These are phyloP conservation scores for Phaenicophaeus curvirostris DNA, from an alignment of 2,797 vertebrate genomes.

Conservation along the genomic window DNA sequence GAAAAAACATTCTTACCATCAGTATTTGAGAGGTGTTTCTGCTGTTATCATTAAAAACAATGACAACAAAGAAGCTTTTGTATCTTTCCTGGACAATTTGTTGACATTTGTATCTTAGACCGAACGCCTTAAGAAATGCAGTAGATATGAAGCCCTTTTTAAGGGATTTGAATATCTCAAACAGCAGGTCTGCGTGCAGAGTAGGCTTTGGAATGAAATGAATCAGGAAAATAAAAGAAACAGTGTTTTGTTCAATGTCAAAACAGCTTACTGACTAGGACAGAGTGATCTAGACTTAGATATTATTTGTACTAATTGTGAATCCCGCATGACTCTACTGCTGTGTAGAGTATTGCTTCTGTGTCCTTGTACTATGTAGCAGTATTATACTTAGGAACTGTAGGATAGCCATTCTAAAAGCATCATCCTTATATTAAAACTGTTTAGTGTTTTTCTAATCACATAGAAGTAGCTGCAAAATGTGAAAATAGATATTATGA, in stretches of 20 bases:
- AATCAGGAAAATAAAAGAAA: not conserved
- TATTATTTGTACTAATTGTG: not conserved
- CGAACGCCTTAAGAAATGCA: not conserved
- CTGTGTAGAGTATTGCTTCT: not conserved
- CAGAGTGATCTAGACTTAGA: not conserved
- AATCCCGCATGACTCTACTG: not conserved
- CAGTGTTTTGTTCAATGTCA: not conserved
- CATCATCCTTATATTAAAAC: not conserved
- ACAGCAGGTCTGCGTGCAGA: not conserved
- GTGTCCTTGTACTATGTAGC: not conserved
- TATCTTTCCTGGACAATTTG: not conserved
- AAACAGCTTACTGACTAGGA: not conserved
- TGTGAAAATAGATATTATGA: not conserved
- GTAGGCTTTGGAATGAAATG: not conserved
- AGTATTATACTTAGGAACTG: not conserved
- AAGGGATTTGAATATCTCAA: not conserved
- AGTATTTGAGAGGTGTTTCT: not conserved
- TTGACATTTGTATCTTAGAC: not conserved
- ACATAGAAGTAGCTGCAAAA: not conserved
- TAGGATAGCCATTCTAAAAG: not conserved
- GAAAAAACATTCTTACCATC: not conserved
- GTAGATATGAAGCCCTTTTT: not conserved
- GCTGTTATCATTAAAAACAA: not conserved
- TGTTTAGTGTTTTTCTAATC: not conserved
- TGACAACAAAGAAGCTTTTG: not conserved